These are phyloP conservation scores for Acrobasis suavella DNA, from an alignment of 2,888 invertebrate genomes.

Conservation along the genomic window DNA sequence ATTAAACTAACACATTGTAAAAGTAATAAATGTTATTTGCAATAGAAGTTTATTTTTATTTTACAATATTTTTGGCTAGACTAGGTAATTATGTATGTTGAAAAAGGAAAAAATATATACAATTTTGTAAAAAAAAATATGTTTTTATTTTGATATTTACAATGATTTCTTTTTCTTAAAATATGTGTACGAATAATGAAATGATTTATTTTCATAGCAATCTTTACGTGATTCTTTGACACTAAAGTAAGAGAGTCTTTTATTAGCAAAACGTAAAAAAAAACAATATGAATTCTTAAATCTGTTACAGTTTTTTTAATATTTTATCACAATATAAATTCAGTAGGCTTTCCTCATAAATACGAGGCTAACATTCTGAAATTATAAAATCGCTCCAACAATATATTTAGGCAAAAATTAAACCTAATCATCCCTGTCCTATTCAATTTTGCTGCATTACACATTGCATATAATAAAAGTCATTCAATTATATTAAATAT, in stretches of 20 bases:
- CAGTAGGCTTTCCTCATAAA: constrained; percentile 76
- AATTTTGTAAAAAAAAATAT: constrained; percentile 6
- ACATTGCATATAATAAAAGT: constrained; percentile 23
- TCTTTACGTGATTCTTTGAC: constrained; percentile 2
- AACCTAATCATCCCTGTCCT: constrained; percentile 35
- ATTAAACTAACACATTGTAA: too few relatives aligned
- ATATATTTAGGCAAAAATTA: constrained; percentile 10
- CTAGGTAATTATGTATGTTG: too few relatives aligned
- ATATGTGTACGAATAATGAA: neutral
- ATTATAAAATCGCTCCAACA: constrained; percentile 52
- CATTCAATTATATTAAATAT: constrained; percentile 23
- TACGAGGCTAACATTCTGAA: constrained; percentile 78
- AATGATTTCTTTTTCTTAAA: constrained; percentile 12
- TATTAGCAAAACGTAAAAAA: neutral
- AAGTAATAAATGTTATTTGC: too few relatives aligned
- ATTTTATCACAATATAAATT: constrained; percentile 71
- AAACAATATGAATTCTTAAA: neutral
- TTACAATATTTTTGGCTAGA: too few relatives aligned
- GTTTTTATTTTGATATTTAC: constrained; percentile 20
- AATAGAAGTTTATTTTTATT: too few relatives aligned
- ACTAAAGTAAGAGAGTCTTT: neutral
- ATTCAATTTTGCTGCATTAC: constrained; percentile 23
- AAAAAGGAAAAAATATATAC: neutral
- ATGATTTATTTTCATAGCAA: constrained; percentile 8
- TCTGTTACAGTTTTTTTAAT: constrained; percentile 21